Percentiles rank a stretch among this genome's conserved stretches.
Evolutionary conservation across 2,113 vertebrate genomes (phyloP).

Genomic region (Crotalus tigris): DNA sequence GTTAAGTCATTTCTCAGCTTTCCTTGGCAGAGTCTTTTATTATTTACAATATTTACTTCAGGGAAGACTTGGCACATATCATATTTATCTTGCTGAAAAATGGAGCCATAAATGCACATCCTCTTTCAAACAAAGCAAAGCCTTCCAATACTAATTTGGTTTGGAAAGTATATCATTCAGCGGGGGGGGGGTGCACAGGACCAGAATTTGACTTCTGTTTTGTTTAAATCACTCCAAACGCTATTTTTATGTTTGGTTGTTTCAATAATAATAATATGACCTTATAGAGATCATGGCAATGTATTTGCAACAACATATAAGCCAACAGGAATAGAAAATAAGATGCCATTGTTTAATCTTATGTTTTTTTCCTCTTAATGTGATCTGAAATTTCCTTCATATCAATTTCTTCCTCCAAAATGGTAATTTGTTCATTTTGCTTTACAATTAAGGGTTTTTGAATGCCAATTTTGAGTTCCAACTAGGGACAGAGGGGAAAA

Average conservation of each 20-base stretch:
- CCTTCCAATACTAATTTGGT: constrained; percentile 87
- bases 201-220: constrained; percentile 87
- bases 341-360: background rate
- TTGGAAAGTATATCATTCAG: constrained; percentile 93
- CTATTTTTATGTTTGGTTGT: constrained; percentile 79
- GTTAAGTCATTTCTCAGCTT: constrained; percentile 89
- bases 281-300: background rate
- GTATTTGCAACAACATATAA: background rate
- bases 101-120: constrained; percentile 78
- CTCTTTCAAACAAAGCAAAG: constrained; percentile 87
- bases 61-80: constrained; percentile 75
- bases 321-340: background rate
- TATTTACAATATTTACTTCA: constrained; percentile 88
- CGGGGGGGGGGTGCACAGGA: constrained; percentile 49
- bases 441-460: constrained; percentile 5
- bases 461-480: background rate
- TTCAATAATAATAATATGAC: constrained; percentile 63
- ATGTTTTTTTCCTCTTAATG: background rate
- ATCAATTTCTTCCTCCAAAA: background rate
- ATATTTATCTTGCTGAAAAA: constrained; percentile 88
- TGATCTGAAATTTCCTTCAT: constrained; percentile 14
- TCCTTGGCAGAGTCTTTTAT: constrained; percentile 80
- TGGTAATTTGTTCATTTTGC: background rate
- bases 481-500: background rate
- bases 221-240: constrained; percentile 91